Conservation (phyloP, 2,888 invertebrate genomes). For the Drosophila flavopinicola region DNA sequence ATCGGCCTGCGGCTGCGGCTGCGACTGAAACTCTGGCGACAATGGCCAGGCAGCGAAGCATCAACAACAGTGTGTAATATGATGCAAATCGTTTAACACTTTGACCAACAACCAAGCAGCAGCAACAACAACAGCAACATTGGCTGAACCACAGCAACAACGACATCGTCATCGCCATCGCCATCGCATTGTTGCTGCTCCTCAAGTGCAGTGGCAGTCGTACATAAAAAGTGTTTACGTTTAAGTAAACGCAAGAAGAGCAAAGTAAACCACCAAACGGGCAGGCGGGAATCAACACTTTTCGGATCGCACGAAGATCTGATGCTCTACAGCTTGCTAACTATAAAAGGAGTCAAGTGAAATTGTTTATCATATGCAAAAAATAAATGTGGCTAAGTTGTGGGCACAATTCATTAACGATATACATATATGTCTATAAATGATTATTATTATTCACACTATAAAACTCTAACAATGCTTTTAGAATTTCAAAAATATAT, state of each 20-base stretch:
- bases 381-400: too few relatives aligned
- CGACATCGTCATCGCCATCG: slow-evolving; percentile 30
- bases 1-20: slow-evolving; percentile 41
- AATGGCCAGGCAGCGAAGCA: slow-evolving; percentile 70
- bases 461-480: too few relatives aligned
- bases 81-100: slow-evolving; percentile 78
- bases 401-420: too few relatives aligned
- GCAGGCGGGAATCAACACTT: slow-evolving; percentile 13
- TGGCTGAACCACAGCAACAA: slow-evolving; percentile 13
- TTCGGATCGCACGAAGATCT: slow-evolving; percentile 11
- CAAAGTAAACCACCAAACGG: slow-evolving; percentile 51
- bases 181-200: slow-evolving; percentile 63
- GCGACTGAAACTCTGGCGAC: slow-evolving; percentile 51
- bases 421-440: too few relatives aligned
- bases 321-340: slow-evolving; percentile 22
- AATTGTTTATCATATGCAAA: too few relatives aligned
- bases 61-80: slow-evolving; percentile 72
- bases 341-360: neutral
- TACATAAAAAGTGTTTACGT: slow-evolving; percentile 60
- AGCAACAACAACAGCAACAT: slow-evolving; percentile 29
- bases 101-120: slow-evolving; percentile 68
- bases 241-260: slow-evolving; percentile 56
- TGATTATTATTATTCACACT: too few relatives aligned
- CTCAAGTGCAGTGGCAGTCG: slow-evolving; percentile 70
- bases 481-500: too few relatives aligned